Percentiles rank a stretch among this genome's conserved stretches.
Evolutionary conservation across 1,140 invertebrate genomes (phyloP).

Genomic region (Heliothis virescens): DNA sequence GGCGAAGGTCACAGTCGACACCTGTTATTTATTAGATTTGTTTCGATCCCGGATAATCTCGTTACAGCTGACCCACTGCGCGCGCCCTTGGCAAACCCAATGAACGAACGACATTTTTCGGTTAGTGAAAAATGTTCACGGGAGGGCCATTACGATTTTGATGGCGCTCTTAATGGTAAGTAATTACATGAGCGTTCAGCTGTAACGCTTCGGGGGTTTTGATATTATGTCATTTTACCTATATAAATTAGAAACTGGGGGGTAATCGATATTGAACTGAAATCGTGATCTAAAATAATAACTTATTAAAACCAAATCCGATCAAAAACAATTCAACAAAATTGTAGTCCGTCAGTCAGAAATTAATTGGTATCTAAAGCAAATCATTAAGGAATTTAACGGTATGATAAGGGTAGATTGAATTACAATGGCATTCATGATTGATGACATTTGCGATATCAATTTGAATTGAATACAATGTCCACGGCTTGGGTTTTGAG

Average conservation of each 20-base stretch:
- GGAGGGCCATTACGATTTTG: conserved; percentile 29
- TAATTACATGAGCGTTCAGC: conserved; percentile 39
- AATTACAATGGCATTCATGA: conserved; percentile 43
- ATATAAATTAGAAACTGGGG: neutral
- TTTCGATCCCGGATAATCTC: conserved; percentile 72
- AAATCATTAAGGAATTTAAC: conserved; percentile 31
- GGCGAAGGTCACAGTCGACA: conserved; percentile 66
- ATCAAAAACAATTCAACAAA: neutral
- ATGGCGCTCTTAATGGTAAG: conserved; percentile 31
- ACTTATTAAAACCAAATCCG: neutral
- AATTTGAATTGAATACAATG: conserved; percentile 46
- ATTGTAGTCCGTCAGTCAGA: conserved; percentile 5
- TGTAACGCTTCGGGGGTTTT: conserved; percentile 19
- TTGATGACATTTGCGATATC: conserved; percentile 48
- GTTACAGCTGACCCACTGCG: conserved; percentile 59
- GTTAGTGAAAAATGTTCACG: conserved; percentile 37
- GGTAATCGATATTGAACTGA: neutral
- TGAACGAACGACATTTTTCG: conserved; percentile 18
- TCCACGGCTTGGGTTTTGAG: conserved; percentile 9
- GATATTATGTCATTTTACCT: conserved; percentile 18
- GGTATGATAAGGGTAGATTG: conserved; percentile 41
- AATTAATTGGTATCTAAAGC: neutral
- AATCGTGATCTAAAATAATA: neutral
- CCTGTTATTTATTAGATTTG: conserved; percentile 76
- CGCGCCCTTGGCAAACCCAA: conserved; percentile 33